Base-by-base conservation (phyloP, 2,113 vertebrate genomes). In the Lichenostomus cassidix region DNA sequence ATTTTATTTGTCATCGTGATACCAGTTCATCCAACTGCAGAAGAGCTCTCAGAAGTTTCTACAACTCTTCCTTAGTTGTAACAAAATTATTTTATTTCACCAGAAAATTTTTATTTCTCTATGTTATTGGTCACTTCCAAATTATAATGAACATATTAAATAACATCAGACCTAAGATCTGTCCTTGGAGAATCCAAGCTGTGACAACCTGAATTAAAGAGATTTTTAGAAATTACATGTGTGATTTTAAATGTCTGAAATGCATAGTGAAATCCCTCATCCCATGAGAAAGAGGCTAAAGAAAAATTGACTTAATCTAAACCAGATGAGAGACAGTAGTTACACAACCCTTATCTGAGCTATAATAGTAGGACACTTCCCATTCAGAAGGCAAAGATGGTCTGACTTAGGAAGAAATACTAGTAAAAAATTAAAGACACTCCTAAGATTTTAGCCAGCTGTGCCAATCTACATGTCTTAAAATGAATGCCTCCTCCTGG, bases 261-360 rank as follows among this genome's bases (percentile, higher is more conserved):
- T 12, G 10, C 39, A 75, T 3, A 87, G 52, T 25, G 69, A 87
- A 95, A 97, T 87, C 42, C 28, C 10, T 90, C 23, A 42, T 77
- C 75, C 64, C 71, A 29, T 46, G 55, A 94, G 58, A 65, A 71
- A 90, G 27, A 75, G 41, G n/a, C 55, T 83, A 47, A 69, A 92
- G 78, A 86, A 90, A 88, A 96, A 78, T 18, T 74, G 19, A 71
- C 70, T 88, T 94, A 87, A 90, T 69, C 65, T 83, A 83, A 83
- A 97, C 65, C 75, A 94, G 92, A 76, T 74, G 44, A 85, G 59
- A 94, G n/a, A 69, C 12, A 70, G 27, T 35, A 76, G 86, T 67
- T 76, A 71, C 5, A 27, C 63, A 83, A 71, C 24, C 67, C 78
- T 41, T 69, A 64, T 35, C 50, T 88, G 70, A 79, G 47, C 69